Evolutionary conservation across 2,113 vertebrate genomes (phyloP), one percentile per base, ranked within the genome.

Genomic region (Macrotus californicus): DNA sequence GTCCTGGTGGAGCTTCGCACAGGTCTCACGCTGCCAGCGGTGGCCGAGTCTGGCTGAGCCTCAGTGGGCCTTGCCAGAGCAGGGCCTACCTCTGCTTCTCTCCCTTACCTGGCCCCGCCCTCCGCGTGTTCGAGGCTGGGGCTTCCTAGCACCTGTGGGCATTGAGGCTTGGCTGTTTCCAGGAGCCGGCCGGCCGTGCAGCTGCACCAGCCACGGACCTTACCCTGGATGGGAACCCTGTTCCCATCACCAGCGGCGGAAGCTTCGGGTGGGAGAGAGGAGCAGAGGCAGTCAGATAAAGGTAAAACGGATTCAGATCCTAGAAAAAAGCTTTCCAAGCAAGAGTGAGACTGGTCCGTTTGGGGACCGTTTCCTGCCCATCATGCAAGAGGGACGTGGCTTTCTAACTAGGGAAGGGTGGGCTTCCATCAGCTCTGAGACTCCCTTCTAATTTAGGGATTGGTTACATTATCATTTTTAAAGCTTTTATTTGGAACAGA

Each of bases 251-350:
- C 87, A 50, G 76, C 76, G 70, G 94, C 79, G 26, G 87, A 79
- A 36, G 96, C 61, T 93, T 56, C 31, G 77, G 70, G 87, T 89
- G 73, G 76, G 89, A 94, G 87, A 91, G 76, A 89, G 76, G 87
- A 82, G 43, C 70, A 67, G 90, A 87, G 91, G 95, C 85, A 50
- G 89, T 43, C 76, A 73, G 76, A 48, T 14, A n/a, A 39, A 36
- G 85, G 88, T 70, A 75, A 88, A 84, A 24, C 26, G 14, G 48
- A 43, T 34, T 59, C 77, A 72, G 76, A 24, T 56, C 41, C 36
- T 50, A 14, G 87, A 31, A 8, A 61, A 54, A 50, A 61, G 76
- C 50, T 67, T 26, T 24, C 48, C 43, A 21, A 64, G 64, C 59
- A 14, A 66, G 69, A 93, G 34, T 67, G 36, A 85, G 67, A 70